These are phyloP conservation scores for Istiophorus platypterus DNA, from an alignment of 2,113 vertebrate species.

Conservation along the genomic window DNA sequence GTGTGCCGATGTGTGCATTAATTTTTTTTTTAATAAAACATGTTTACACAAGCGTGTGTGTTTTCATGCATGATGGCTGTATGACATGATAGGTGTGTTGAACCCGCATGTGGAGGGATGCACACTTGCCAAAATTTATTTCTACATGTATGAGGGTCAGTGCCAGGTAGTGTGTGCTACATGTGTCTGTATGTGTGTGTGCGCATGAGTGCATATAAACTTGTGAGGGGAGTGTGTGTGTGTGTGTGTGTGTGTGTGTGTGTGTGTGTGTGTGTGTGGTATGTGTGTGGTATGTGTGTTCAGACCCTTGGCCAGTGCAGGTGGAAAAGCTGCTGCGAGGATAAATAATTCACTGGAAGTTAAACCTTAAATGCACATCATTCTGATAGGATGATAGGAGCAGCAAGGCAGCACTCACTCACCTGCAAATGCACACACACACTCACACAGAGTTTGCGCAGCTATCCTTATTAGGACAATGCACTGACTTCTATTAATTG, in stretches of 20 bases:
- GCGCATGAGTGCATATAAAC: conserved; percentile 15
- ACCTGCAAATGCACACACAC: conserved; percentile 29
- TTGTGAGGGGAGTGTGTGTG: background rate
- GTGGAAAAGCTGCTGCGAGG: conserved; percentile 51
- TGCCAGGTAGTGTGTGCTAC: background rate
- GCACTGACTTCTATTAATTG: no score
- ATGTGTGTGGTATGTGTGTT: conserved; percentile 15
- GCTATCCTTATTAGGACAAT: no score
- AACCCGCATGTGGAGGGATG: background rate
- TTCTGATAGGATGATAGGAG: conserved; percentile 72
- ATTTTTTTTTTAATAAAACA: conserved; percentile 30
- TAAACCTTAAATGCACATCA: conserved; percentile 75
- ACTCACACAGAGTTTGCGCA: background rate
- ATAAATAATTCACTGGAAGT: conserved; percentile 81
- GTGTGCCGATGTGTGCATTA: conserved; percentile 4
- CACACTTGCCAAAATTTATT: conserved; percentile 24
- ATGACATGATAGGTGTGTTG: conserved; percentile 34
- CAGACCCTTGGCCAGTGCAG: conserved; percentile 57
- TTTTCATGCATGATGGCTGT: conserved; percentile 33
- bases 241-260: conserved; percentile 27
- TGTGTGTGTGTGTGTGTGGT: background rate
- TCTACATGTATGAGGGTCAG: conserved; percentile 13
- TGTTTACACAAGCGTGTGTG: conserved; percentile 14
- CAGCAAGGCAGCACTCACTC: conserved; percentile 21
- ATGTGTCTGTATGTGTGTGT: conserved; percentile 23